Evolutionary conservation across 2,113 vertebrate genomes (phyloP).

Genomic region (Suricata suricatta): DNA sequence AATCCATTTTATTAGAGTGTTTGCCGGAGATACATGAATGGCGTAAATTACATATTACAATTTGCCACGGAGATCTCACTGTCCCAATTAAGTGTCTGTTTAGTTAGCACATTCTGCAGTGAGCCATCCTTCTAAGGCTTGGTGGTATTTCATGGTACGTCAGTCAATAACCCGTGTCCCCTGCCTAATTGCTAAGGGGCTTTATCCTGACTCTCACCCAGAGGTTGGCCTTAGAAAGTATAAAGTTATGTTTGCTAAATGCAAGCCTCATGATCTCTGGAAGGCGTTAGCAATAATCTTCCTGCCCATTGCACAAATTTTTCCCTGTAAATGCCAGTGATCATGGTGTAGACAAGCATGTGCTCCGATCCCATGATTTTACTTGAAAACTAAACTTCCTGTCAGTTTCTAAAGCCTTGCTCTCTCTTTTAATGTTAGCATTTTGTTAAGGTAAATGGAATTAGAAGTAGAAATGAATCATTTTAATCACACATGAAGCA

Average conservation of each 20-base stretch:
- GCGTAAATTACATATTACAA: conserved; percentile 25
- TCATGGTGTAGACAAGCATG: conserved; percentile 71
- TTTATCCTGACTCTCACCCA: conserved; percentile 56
- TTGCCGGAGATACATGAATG: conserved; percentile 57
- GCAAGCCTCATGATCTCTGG: conserved; percentile 59
- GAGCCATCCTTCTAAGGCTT: conserved; percentile 50
- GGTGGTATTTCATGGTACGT: conserved; percentile 75
- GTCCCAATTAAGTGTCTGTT: conserved; percentile 56
- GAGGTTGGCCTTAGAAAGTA: conserved; percentile 50
- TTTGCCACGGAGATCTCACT: conserved; percentile 63
- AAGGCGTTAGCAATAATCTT: conserved; percentile 75
- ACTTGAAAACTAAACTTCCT: conserved; percentile 58
- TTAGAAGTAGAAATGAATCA: conserved; percentile 59
- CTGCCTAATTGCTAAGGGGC: conserved; percentile 68
- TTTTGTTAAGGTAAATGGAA: conserved; percentile 50
- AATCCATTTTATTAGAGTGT: neutral
- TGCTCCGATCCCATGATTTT: conserved; percentile 56
- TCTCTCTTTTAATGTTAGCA: conserved; percentile 38
- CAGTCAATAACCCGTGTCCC: conserved; percentile 60
- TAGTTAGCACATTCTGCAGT: conserved; percentile 50
- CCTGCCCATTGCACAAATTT: conserved; percentile 78
- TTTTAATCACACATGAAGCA: conserved; percentile 35
- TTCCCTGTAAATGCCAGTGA: conserved; percentile 80
- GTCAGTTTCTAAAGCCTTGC: conserved; percentile 44
- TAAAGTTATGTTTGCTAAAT: conserved; percentile 75